phyloP scores from a whole-genome alignment of 2,888 invertebrate species.

The Lycia hirtaria region DNA sequence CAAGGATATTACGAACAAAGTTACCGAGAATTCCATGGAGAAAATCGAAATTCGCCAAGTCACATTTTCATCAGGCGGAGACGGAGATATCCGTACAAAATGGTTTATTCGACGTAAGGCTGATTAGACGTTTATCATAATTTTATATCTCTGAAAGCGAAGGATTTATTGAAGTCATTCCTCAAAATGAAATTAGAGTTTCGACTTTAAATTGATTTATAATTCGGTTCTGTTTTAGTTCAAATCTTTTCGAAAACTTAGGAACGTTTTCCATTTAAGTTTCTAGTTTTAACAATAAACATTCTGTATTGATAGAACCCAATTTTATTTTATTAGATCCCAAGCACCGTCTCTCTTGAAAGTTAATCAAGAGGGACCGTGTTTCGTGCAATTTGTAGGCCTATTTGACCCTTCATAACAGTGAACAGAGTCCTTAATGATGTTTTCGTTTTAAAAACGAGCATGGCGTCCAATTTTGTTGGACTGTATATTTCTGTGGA shows the following conservation, averaged over 20 bases:
- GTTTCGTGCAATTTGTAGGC: conserved; percentile 72
- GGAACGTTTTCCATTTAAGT: conserved; percentile 13
- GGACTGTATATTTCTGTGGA: conserved; percentile 31
- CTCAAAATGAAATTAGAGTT: conserved; percentile 14
- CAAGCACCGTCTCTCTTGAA: conserved; percentile 57
- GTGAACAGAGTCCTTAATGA: conserved; percentile 63
- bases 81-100: conserved; percentile 40
- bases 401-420: conserved; percentile 74
- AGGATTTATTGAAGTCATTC: conserved; percentile 19
- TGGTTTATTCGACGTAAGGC: conserved; percentile 39
- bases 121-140: conserved; percentile 46
- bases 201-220: conserved; percentile 5
- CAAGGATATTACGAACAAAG: conserved; percentile 54
- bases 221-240: not conserved
- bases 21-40: conserved; percentile 47
- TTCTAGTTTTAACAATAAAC: conserved; percentile 36
- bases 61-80: conserved; percentile 47
- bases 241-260: conserved; percentile 19
- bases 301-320: conserved; percentile 56
- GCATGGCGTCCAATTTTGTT: conserved; percentile 38
- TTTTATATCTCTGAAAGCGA: conserved; percentile 24
- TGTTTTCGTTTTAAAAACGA: conserved; percentile 63
- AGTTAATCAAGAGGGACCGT: conserved; percentile 75
- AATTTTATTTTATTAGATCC: conserved; percentile 71
- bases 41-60: conserved; percentile 54